These are phyloP conservation scores for Caloenas nicobarica DNA, from an alignment of 2,113 vertebrate species.

Conservation along the genomic window DNA sequence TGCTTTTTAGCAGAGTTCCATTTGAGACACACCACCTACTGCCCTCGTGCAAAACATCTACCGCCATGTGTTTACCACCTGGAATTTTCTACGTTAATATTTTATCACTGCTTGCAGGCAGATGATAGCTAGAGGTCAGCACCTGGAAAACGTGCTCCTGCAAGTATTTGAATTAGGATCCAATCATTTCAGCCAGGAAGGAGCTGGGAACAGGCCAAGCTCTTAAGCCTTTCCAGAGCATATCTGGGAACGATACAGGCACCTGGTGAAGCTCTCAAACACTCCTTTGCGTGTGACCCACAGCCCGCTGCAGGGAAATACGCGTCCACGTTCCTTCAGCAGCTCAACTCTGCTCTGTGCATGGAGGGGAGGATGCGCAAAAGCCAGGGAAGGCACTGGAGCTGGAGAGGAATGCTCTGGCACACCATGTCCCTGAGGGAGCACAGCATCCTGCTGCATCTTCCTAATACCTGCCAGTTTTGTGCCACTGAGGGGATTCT, in stretches of 20 bases:
- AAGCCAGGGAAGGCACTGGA: background rate
- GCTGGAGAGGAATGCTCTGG: background rate
- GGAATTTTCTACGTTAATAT: background rate
- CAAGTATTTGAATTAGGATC: background rate
- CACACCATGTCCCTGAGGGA: background rate
- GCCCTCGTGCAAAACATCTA: background rate
- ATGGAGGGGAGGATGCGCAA: background rate
- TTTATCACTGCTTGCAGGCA: background rate
- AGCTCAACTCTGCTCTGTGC: background rate
- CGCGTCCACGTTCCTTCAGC: background rate
- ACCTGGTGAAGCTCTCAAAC: slow-evolving; percentile 1
- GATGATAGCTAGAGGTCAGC: background rate
- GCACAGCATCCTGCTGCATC: background rate
- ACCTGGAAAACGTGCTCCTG: background rate
- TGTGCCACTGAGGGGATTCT: background rate
- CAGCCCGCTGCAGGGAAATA: background rate
- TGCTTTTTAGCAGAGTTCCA: background rate
- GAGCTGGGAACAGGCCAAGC: background rate
- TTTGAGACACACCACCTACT: background rate
- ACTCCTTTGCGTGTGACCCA: background rate
- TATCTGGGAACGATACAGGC: background rate
- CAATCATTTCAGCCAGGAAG: background rate
- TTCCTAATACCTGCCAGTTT: background rate
- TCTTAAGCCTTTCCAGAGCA: background rate
- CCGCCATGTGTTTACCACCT: background rate